phyloP scores from a whole-genome alignment of 2,113 vertebrate species.

The Perca flavescens region DNA sequence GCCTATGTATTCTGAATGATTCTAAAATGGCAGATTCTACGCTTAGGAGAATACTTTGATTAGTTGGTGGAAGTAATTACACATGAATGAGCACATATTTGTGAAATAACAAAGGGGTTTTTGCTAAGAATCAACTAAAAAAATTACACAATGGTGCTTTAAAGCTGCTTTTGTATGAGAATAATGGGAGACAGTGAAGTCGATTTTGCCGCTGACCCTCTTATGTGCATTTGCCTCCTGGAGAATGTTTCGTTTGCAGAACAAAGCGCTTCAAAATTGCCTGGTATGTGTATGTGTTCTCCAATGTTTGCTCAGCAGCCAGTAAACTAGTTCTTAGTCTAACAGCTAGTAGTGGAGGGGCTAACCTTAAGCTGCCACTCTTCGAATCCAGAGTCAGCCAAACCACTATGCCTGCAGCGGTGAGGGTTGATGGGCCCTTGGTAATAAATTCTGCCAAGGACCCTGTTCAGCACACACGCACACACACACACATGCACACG shows the following conservation, averaged over 20 bases:
- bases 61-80: too few species aligned
- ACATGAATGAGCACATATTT: too few species aligned
- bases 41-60: too few species aligned
- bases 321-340: constrained; percentile 26
- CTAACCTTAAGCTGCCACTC: constrained; percentile 42
- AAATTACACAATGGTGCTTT: too few species aligned
- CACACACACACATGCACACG: background rate
- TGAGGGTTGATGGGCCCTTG: constrained; percentile 6
- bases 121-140: too few species aligned
- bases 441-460: constrained; percentile 21
- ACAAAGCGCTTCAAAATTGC: constrained; percentile 29
- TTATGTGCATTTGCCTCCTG: constrained; percentile 26
- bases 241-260: constrained; percentile 27
- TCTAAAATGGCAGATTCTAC: too few species aligned
- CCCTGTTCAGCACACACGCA: too few species aligned
- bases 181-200: background rate
- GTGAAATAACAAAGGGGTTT: too few species aligned
- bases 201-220: constrained; percentile 10
- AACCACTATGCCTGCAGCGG: constrained; percentile 20
- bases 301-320: constrained; percentile 28
- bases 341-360: constrained; percentile 9
- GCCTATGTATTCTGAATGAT: too few species aligned
- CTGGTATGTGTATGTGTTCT: constrained; percentile 13
- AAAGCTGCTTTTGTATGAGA: constrained; percentile 20
- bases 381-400: constrained; percentile 53